A percentile compares a stretch with the other conserved stretches of the same genome.
phyloP scores from a whole-genome alignment of 2,888 invertebrate genomes.

The Rotaria macrura region DNA sequence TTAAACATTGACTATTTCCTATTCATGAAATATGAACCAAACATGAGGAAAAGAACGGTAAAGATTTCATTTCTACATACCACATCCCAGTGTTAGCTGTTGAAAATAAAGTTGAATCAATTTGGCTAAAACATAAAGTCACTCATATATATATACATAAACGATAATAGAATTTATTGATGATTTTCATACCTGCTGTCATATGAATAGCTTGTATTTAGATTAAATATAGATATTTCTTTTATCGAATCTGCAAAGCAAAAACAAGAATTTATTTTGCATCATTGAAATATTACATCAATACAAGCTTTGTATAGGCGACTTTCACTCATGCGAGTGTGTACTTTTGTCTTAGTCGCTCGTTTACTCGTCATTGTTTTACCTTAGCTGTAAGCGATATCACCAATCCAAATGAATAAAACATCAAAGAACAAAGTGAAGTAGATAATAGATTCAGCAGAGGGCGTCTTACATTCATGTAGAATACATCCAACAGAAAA shows the following conservation, averaged over 20 bases:
- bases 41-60: not conserved
- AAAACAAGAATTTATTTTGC: not conserved
- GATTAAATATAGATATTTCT: not conserved
- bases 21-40: not conserved
- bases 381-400: not conserved
- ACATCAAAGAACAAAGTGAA: not conserved
- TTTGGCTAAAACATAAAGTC: not conserved
- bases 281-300: too few relatives aligned
- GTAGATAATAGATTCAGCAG: not conserved
- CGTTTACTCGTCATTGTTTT: not conserved
- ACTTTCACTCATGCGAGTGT: too few relatives aligned
- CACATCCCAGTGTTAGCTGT: not conserved
- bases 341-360: not conserved
- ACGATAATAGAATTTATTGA: not conserved
- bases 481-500: too few relatives aligned
- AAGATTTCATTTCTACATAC: not conserved
- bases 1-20: not conserved
- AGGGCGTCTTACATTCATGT: not conserved
- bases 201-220: not conserved
- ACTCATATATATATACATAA: not conserved
- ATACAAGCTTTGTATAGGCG: not conserved
- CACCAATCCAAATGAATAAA: not conserved
- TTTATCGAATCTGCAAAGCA: not conserved
- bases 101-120: not conserved
- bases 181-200: not conserved